Evolutionary conservation across 2,113 vertebrate genomes (phyloP), one percentile per base, ranked within the genome.

Genomic region (Rhinolophus ferrumequinum): DNA sequence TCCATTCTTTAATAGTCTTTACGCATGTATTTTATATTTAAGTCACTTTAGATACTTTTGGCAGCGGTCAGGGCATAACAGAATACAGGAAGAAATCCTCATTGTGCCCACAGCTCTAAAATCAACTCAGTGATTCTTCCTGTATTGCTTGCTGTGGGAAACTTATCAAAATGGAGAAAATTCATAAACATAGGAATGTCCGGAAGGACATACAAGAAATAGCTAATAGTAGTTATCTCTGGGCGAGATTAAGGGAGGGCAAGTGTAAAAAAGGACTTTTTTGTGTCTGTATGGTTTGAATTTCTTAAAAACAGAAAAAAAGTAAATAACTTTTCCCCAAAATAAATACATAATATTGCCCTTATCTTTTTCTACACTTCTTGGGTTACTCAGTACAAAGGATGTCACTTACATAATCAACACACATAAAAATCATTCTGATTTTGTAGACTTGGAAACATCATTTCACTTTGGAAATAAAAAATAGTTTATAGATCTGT

Each of bases 401-500:
- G 11, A 44, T 75, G 11, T 95, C 4, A 56, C 16, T 60, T 30
- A 50, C 50, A 73, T 64, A 75, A 41, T 62, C 21, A 77, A 3
- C 44, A 14, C n/a, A 19, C 52, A 44, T 62, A 44, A 81, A 75
- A 93, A 8, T 83, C 83, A 69, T 28, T 76, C 18, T 5, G 8
- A 60, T 83, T 69, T 83, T 62, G 28, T 89, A 70, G 90, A 60
- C 44, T 93, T 83, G 77, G 67, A 89, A 85, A 64, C 54, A 90
- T 28, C 8, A 69, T 83, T 93, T 83, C 89, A 83, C 14, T 90
- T 90, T 85, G 64, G 41, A 76, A 89, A 93, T 85, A 79, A 70
- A 62, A 44, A 82, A n/a, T 54, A 58, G 1, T 83, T 75, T 88
- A 8, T 62, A 77, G n/a, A 38, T 82, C 26, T 21, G 26, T 82